Evolutionary conservation across 2,888 invertebrate genomes (phyloP).

Genomic region (Ommatoiulus sabulosus): DNA sequence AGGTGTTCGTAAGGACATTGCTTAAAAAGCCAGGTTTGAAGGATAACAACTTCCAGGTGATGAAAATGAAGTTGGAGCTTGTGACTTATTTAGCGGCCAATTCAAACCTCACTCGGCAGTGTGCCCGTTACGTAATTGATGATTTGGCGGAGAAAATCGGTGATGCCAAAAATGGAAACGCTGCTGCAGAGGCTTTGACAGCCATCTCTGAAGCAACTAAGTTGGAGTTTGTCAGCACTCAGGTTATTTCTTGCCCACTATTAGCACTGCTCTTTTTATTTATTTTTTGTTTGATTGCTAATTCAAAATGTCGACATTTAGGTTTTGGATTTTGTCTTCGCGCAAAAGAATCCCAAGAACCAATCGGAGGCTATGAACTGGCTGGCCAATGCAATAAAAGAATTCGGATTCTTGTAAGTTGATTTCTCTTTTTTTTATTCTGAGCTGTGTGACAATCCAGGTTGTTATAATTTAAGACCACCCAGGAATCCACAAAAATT

Average conservation of each 20-base stretch:
- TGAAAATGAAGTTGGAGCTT: slow-evolving; percentile 84
- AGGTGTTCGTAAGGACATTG: slow-evolving; percentile 79
- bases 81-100: slow-evolving; percentile 83
- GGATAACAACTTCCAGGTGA: slow-evolving; percentile 92
- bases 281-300: not conserved
- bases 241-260: slow-evolving; percentile 64
- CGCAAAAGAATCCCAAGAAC: slow-evolving; percentile 90
- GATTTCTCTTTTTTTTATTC: not conserved
- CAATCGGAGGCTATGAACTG: slow-evolving; percentile 87
- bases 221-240: slow-evolving; percentile 79
- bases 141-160: slow-evolving; percentile 88
- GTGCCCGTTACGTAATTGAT: slow-evolving; percentile 80
- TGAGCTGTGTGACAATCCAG: no score
- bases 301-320: slow-evolving; percentile 58
- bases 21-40: slow-evolving; percentile 86
- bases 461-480: not conserved
- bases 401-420: slow-evolving; percentile 86
- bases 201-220: slow-evolving; percentile 83
- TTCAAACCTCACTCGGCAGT: slow-evolving; percentile 78
- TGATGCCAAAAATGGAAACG: slow-evolving; percentile 81
- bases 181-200: slow-evolving; percentile 78
- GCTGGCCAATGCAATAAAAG: slow-evolving; percentile 81
- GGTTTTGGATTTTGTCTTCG: slow-evolving; percentile 81
- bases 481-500: not conserved
- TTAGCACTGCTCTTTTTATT: not conserved